These are phyloP conservation scores for Aspidoscelis tigris DNA, from an alignment of 2,113 vertebrate genomes.

Conservation along the genomic window DNA sequence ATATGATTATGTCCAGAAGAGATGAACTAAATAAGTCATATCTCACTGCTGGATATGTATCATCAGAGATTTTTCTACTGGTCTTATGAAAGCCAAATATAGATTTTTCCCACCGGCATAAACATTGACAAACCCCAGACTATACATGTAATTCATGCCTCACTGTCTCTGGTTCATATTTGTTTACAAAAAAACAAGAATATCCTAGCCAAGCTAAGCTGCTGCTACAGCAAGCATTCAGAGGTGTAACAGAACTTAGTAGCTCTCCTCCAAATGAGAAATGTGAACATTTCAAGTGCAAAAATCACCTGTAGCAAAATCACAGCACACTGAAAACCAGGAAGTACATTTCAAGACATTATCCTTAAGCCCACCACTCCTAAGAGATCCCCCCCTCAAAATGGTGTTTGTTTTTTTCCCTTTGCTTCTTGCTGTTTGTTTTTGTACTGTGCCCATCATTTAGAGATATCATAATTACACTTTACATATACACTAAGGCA, in stretches of 20 bases:
- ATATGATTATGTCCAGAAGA: slow-evolving; percentile 51
- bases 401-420: not conserved
- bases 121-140: slow-evolving; percentile 27
- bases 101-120: slow-evolving; percentile 46
- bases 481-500: too few relatives aligned
- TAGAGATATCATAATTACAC: too few relatives aligned
- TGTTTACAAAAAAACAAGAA: not conserved
- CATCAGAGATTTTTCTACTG: slow-evolving; percentile 50
- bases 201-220: slow-evolving; percentile 22
- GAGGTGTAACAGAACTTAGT: slow-evolving; percentile 21
- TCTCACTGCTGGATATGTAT: slow-evolving; percentile 33
- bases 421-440: not conserved
- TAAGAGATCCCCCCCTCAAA: not conserved
- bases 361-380: not conserved
- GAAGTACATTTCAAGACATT: not conserved
- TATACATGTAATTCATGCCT: slow-evolving; percentile 5
- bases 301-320: not conserved
- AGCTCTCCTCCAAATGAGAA: not conserved
- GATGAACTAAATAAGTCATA: slow-evolving; percentile 48
- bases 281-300: not conserved
- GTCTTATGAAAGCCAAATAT: slow-evolving; percentile 25
- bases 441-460: not conserved
- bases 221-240: not conserved
- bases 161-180: slow-evolving; percentile 26
- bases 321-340: not conserved